Evolutionary conservation across 2,113 vertebrate genomes (phyloP), one percentile per base, ranked within the genome.

Genomic region (Pterophyllum scalare): DNA sequence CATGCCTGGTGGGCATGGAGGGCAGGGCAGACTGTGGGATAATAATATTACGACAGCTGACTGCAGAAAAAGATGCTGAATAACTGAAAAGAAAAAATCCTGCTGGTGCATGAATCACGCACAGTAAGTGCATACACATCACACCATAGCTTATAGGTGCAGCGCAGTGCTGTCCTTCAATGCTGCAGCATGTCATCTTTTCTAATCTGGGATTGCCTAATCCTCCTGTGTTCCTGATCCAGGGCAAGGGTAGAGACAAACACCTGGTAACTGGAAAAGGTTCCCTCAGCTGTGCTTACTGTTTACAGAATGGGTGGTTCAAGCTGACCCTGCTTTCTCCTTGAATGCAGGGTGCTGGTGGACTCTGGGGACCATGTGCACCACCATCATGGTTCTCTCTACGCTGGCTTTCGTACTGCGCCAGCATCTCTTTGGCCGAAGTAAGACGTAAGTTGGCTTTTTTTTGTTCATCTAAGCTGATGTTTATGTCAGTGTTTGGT

Each of bases 371-470:
- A 91, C 77, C 85, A 95, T 95, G 95, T 95, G 95, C 88, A 95
- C 95, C 61, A 95, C 95, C 8, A 90, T 96, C 75, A 95, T 95
- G 95, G 52, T 96, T 75, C 91, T 96, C 80, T 93, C 93, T 64
- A 94, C 93, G 49, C 87, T 95, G 87, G 94, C 93, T 75, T 14
- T 95, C 9, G 67, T 95, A 0, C 83, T 95, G 56, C 92, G 90
- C 2, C 87, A 89, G 5, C 87, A 59, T 58, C 94, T 95, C 89
- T 78, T 20, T 77, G 90, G 77, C 88, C 75, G 19, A 64, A 90
- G 85, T 49, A 91, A 91, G 61, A 95, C 92, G 95, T 96, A 84
- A 95, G 95, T 89, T 38, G 15, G 85, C 56, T 67, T 7, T 7
- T n/a, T n/a, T 24, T 40, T 14, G 15, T 60, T 38, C 20, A 33